Evolutionary conservation across 2,888 invertebrate genomes (phyloP), one percentile per base, ranked within the genome.

Genomic region (Lochmaea capreae): DNA sequence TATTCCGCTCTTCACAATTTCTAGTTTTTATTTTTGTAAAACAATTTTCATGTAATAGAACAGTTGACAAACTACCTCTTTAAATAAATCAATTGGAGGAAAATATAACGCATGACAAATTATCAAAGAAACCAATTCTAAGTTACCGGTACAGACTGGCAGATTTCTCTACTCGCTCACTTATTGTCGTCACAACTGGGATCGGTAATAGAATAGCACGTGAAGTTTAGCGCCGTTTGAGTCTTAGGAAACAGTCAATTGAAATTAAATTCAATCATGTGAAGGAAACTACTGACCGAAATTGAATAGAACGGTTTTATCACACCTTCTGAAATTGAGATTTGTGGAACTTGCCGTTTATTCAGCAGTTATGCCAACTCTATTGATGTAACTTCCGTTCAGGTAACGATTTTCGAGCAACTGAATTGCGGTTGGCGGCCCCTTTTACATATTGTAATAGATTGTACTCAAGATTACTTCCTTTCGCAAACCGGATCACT

Each of bases 311-410:
- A 22, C 52, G 33, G 33, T 39, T 46, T 33, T 54, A 54, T 66
- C 33, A 66, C 54, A 66, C 26, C 39, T 33, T 52, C 33, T 54
- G 33, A 54, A 52, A 54, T 26, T 52, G 65, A 66, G 33, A 66
- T 66, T 66, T 33, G 52, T 39, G 14, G 16, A 54, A 33, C 33
- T 39, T 39, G 43, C 65, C 65, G 65, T 16, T 65, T 54, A 66
- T 52, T 54, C 65, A 52, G 52, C 54, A 66, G 26, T 66, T 66
- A 66, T 66, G 65, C 65, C 16, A 66, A 54, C 26, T 66, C n/a
- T 54, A 66, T 66, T 54, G 54, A 66, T 54, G 52, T 14, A 5
- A 54, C 54, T 22, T 61, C 61, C 33, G 39, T 33, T 11, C 61
- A 39, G 39, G 39, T n/a, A 39, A 39, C 61, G 61, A 61, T 61